Evolutionary conservation across 2,113 vertebrate species (phyloP), one percentile per base, ranked within the genome.

Genomic region (Maccullochella peelii): DNA sequence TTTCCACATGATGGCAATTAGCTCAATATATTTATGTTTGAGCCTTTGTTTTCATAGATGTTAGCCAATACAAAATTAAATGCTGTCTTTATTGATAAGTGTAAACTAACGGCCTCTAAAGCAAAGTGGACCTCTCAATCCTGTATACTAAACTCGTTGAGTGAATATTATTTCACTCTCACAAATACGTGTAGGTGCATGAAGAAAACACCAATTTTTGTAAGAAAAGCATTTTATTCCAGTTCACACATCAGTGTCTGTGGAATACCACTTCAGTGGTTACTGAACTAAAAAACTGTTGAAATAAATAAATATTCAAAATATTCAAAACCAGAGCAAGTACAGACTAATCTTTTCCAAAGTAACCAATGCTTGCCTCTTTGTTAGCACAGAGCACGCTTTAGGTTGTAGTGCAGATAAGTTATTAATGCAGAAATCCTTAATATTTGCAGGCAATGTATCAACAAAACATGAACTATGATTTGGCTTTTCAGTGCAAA

Each of bases 401-500:
- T 40, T n/a, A 59, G 75, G 76, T 63, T 83, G 33, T 81, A 72
- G 71, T 84, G 82, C 79, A 83, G 30, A 70, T 68, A 68, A 77
- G 20, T 73, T 59, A 76, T 63, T 61, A 69, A 77, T 76, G 52
- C 73, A 86, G 55, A 90, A 66, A 84, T 66, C 57, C 9, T 55
- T 15, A 63, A 76, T 23, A 76, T 58, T 70, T 63, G 61, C n/a
- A 77, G 36, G 76, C 9, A 63, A 71, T 52, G 8, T 30, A 68
- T 85, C 63, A 80, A 8, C 63, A 82, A 80, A 88, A 83, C 55
- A 88, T 67, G 23, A 73, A 67, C 3, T 66, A 77, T 40, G 42
- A 61, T 89, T 90, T 92, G 80, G 83, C 77, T 87, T 86, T 87
- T 87, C 86, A 87, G 86, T 91, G 87, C 84, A 88, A 87, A 86